Conservation (phyloP, 1,140 invertebrate species). For the Asobara japonica region DNA sequence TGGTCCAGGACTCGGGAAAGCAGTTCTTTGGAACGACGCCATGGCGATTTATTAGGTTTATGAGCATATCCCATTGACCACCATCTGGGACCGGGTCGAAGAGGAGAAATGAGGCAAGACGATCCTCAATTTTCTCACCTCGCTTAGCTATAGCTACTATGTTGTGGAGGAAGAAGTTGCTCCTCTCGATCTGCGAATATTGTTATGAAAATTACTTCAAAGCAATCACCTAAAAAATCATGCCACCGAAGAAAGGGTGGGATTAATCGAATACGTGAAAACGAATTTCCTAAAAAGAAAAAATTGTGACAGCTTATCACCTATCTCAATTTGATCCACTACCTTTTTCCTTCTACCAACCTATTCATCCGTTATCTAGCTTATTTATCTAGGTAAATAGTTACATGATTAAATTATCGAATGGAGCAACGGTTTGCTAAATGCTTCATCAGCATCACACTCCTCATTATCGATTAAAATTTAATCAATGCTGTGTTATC, state of each 20-base stretch:
- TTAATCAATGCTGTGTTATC: background rate
- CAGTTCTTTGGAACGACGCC: constrained; percentile 88
- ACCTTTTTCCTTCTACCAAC: no score
- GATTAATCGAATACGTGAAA: no score
- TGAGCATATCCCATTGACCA: constrained; percentile 93
- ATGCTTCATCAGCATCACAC: no score
- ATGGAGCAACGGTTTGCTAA: no score
- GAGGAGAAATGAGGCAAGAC: constrained; percentile 81
- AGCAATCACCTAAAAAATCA: background rate
- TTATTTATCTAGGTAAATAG: no score
- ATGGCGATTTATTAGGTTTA: constrained; percentile 86
- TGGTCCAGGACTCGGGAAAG: constrained; percentile 85
- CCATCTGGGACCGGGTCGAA: constrained; percentile 84
- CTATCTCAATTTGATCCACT: no score
- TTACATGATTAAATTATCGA: no score
- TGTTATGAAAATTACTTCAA: background rate
- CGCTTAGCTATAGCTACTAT: constrained; percentile 79
- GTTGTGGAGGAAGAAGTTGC: constrained; percentile 86
- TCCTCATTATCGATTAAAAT: no score
- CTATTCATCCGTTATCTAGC: no score
- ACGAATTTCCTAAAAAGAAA: no score
- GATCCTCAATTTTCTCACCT: constrained; percentile 80
- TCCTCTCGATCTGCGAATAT: constrained; percentile 76
- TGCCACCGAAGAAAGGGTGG: no score
- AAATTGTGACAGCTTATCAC: no score